Evolutionary conservation across 2,888 invertebrate species (phyloP).

Genomic region (Agrochola circellaris): DNA sequence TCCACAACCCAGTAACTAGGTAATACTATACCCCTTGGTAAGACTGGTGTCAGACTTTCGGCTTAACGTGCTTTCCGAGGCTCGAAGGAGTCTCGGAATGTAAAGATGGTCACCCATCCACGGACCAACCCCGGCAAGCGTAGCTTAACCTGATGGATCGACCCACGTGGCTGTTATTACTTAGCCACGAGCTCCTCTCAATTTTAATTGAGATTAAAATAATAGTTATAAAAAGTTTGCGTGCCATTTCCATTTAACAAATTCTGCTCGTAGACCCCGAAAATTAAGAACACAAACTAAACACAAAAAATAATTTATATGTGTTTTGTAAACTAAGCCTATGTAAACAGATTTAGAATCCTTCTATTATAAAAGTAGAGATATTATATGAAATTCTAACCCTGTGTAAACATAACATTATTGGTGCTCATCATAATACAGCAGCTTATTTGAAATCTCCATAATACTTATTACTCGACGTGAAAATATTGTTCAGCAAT

Average conservation of each 20-base stretch:
- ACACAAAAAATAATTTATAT: neutral
- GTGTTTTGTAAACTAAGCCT: neutral
- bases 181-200: too few species aligned
- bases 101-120: too few species aligned
- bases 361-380: neutral
- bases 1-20: too few species aligned
- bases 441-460: slow-evolving; percentile 17
- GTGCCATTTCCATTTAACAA: neutral
- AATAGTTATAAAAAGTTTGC: neutral
- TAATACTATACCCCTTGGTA: too few species aligned
- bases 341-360: neutral
- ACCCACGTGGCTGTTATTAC: too few species aligned
- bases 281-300: neutral
- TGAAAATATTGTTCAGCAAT: slow-evolving; percentile 44
- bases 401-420: neutral
- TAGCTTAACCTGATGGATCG: too few species aligned
- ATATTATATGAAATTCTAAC: neutral
- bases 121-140: too few species aligned
- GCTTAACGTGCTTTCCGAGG: too few species aligned
- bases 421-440: slow-evolving; percentile 6
- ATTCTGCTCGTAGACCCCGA: neutral
- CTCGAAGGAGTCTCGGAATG: too few species aligned
- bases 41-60: too few species aligned
- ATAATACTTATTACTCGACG: slow-evolving; percentile 15
- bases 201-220: neutral